Base-by-base conservation (phyloP, 2,113 vertebrate genomes). In the Formicarius rufipectus region DNA sequence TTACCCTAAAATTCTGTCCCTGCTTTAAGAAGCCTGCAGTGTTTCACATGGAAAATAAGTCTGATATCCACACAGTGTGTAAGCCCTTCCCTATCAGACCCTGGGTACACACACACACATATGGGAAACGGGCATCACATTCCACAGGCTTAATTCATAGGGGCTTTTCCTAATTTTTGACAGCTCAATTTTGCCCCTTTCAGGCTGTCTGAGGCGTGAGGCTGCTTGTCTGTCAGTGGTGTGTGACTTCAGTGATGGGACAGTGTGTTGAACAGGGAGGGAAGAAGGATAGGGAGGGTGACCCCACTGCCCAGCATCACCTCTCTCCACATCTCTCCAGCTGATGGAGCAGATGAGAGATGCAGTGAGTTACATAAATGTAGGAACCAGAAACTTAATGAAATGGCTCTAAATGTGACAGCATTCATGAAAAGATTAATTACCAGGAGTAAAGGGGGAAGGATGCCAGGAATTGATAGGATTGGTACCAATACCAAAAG, bases 381-480 rank as follows among this genome's bases (percentile, higher is more conserved):
- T 56, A 88, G 93, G 93, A 81, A 83, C 81, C 93, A 97, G 97
- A 96, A 97, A 97, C 96, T 97, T 98, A 98, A 98, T 98, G 97
- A 98, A 98, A 97, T 92, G 60, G 93, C 96, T 97, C 82, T 95
- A 97, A 98, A 98, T 91, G 88, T 98, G 98, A 97, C 98, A 98
- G 98, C 97, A 87, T 97, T 98, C 97, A 97, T 97, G 96, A 97
- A 98, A 98, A 98, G 98, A 98, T 98, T 98, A 98, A 98, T 98
- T 98, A 98, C 98, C 95, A 97, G 96, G 98, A 98, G 98, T 97
- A 98, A 97, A 97, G 96, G 95, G 92, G 97, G 97, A 98, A 96
- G 24, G 88, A 97, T 98, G 98, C 98, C 98, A 98, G 98, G 97
- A 98, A 98, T 92, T 98, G 97, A 98, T 97, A 98, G 97, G 98